phyloP scores from a whole-genome alignment of 1,140 invertebrate species.

The Cryptotermes secundus region DNA sequence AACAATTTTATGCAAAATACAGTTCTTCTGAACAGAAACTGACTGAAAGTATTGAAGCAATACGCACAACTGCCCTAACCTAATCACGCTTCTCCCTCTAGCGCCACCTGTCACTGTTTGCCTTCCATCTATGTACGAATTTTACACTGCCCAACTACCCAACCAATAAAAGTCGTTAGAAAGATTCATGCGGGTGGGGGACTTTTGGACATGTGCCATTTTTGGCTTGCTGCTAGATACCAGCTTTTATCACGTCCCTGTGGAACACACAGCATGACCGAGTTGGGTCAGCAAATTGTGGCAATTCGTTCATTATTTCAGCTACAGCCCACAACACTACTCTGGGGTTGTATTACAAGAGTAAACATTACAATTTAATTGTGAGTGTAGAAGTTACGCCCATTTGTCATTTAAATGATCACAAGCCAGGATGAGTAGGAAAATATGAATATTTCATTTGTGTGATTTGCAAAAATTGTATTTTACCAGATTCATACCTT shows the following conservation, averaged over 20 bases:
- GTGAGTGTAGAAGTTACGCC: background rate
- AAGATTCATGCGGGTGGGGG: background rate
- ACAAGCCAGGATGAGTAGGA: background rate
- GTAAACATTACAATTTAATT: background rate
- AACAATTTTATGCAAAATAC: no score
- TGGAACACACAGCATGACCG: background rate
- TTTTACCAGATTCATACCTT: background rate
- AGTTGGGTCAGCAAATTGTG: background rate
- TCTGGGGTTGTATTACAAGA: background rate
- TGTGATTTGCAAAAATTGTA: background rate
- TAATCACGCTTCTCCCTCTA: background rate
- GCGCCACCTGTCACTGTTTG: background rate
- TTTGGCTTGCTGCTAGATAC: background rate
- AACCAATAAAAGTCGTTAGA: slow-evolving; percentile 8
- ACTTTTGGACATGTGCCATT: background rate
- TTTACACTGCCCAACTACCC: background rate
- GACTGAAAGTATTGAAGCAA: no score
- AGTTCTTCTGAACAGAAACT: no score
- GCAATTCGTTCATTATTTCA: slow-evolving; percentile 17
- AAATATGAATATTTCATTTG: background rate
- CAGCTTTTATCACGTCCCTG: background rate
- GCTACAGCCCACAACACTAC: background rate
- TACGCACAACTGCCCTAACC: background rate
- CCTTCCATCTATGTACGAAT: background rate
- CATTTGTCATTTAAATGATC: background rate